Conservation (phyloP, 1,140 invertebrate species). For the Pogonomyrmex barbatus region DNA sequence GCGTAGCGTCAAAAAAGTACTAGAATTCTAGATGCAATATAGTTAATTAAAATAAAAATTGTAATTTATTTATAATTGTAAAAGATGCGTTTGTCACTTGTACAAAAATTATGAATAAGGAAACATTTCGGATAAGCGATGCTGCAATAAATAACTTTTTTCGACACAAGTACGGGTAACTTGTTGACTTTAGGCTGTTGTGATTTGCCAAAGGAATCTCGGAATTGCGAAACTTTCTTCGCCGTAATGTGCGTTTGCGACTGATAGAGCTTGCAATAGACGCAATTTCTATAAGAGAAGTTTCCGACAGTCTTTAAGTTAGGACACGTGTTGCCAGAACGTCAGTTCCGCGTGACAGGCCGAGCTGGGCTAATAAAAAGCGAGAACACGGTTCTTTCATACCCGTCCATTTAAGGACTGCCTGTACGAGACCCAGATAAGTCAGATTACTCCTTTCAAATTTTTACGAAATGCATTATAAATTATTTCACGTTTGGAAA, state of each 20-base stretch:
- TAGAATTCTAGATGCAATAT: background rate
- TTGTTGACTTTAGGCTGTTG: conserved; percentile 16
- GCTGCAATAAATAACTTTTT: background rate
- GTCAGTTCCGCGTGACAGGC: conserved; percentile 37
- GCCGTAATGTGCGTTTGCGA: conserved; percentile 51
- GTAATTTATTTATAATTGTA: background rate
- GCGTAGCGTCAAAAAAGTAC: background rate
- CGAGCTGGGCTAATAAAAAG: conserved; percentile 42
- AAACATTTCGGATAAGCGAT: background rate
- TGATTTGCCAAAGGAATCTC: conserved; percentile 29
- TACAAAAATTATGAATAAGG: background rate
- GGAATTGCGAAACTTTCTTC: conserved; percentile 57
- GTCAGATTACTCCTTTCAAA: background rate
- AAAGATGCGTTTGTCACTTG: background rate
- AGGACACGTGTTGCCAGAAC: conserved; percentile 42
- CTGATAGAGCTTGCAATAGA: conserved; percentile 59
- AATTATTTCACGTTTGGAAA: conserved; percentile 10
- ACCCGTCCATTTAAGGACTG: background rate
- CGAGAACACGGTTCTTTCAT: conserved; percentile 11
- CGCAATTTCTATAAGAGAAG: conserved; percentile 51
- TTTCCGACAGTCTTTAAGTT: conserved; percentile 59
- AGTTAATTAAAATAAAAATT: background rate
- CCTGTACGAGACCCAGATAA: background rate
- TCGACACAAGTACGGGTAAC: background rate
- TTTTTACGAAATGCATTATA: background rate